Evolutionary conservation across 2,888 invertebrate genomes (phyloP), one percentile per base, ranked within the genome.

Genomic region (Pseudoips prasinana): DNA sequence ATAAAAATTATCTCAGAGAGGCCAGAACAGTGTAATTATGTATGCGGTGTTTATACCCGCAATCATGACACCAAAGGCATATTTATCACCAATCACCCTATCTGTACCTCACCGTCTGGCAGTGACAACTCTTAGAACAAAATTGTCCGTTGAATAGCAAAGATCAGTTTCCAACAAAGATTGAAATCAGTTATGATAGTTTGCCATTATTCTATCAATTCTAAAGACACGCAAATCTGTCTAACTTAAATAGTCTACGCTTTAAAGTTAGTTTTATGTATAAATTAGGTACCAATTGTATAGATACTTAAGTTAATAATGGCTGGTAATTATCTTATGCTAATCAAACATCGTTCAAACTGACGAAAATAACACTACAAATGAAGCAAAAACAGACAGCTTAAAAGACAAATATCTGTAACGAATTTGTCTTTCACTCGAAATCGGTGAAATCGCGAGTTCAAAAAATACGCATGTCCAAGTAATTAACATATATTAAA

Each of bases 61-160:
- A n/a, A n/a, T n/a, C n/a, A n/a, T n/a, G n/a, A n/a, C n/a, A n/a
- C n/a, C n/a, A n/a, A n/a, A n/a, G n/a, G n/a, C 14, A 2, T 57
- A 43, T 53, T 56, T 34, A 42, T 37, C 26, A 47, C 47, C 56
- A 59, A 45, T 43, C 51, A 42, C 36, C 47, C 44, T 50, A 29
- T 43, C 43, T 41, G 33, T 38, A 40, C 22, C 7, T n/a, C 11
- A 20, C 34, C 25, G 6, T 35, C 38, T 55, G 55, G 30, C 25
- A 17, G 23, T 55, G 55, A 49, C 52, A 49, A 25, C 10, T 14
- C 33, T 20, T 33, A 33, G 22, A 9, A 33, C 50, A 39, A 47
- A 53, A 53, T 36, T 37, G 30, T 32, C 25, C 10, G 3, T 7
- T 25, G 28, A 40, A 41, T 23, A 30, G 29, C 10, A n/a, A 18